Evolutionary conservation across 2,113 vertebrate species (phyloP).

Genomic region (Gulo gulo): DNA sequence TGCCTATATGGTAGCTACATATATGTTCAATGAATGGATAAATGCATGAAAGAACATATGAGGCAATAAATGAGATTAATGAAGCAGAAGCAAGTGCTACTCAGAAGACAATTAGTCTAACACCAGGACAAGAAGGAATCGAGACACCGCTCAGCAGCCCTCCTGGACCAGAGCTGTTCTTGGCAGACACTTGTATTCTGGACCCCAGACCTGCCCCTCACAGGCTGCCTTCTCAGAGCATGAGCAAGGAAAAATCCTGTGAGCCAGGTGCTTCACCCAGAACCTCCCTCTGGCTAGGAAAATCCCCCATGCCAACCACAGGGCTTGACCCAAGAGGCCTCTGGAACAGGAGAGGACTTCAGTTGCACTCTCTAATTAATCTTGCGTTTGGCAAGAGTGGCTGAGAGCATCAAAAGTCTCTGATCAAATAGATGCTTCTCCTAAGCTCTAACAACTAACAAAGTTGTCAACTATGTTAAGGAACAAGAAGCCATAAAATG

Average conservation of each 20-base stretch:
- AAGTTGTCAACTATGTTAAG: conserved; percentile 24
- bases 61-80: conserved; percentile 13
- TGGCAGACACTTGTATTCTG: neutral
- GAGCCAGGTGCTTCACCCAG: neutral
- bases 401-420: neutral
- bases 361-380: conserved; percentile 29
- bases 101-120: conserved; percentile 36
- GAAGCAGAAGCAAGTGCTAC: conserved; percentile 40
- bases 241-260: neutral
- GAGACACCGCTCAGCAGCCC: neutral
- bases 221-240: neutral
- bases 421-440: conserved; percentile 40
- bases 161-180: neutral
- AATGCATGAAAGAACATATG: neutral
- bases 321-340: conserved; percentile 11
- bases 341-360: neutral
- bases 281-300: neutral
- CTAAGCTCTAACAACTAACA: neutral
- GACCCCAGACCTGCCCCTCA: neutral
- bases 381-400: conserved; percentile 38
- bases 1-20: neutral
- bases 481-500: neutral
- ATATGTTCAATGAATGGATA: neutral
- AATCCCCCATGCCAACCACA: neutral
- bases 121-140: neutral